Conservation (phyloP, 2,888 invertebrate genomes). For the Rhagophthalmus giganteus region DNA sequence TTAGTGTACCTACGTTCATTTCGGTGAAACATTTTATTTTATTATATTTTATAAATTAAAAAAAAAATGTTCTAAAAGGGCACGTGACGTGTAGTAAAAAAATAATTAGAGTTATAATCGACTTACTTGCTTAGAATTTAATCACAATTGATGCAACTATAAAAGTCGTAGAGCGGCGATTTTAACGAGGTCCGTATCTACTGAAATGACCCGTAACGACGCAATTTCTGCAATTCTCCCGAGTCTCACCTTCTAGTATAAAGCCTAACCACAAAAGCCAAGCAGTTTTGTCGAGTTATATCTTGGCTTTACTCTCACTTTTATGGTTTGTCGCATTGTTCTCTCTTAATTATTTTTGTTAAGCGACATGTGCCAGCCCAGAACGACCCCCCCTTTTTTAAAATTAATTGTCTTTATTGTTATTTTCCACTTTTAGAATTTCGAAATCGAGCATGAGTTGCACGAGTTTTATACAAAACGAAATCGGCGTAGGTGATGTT, state of each 20-base stretch:
- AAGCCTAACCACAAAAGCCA: conserved; percentile 30
- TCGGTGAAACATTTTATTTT: too few species aligned
- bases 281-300: conserved; percentile 29
- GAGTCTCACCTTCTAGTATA: conserved; percentile 31
- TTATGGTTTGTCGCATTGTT: conserved; percentile 32
- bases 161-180: conserved; percentile 32
- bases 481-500: too few species aligned
- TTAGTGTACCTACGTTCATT: too few species aligned
- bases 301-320: conserved; percentile 29
- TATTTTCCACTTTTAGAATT: conserved; percentile 8
- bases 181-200: conserved; percentile 38
- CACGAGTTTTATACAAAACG: too few species aligned
- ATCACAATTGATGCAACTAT: conserved; percentile 28
- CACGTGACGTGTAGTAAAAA: too few species aligned
- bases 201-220: conserved; percentile 40
- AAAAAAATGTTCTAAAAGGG: too few species aligned
- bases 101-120: conserved; percentile 21
- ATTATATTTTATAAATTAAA: too few species aligned
- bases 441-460: too few species aligned
- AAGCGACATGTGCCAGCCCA: conserved; percentile 21
- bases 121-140: conserved; percentile 23
- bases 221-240: conserved; percentile 39
- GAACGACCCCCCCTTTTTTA: conserved; percentile 10
- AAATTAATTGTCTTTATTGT: conserved; percentile 25
- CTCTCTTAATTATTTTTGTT: conserved; percentile 27